A percentile compares a stretch with the other conserved stretches of the same genome.
Evolutionary conservation across 2,888 invertebrate species (phyloP).

Genomic region (Nephrotoma flavescens): DNA sequence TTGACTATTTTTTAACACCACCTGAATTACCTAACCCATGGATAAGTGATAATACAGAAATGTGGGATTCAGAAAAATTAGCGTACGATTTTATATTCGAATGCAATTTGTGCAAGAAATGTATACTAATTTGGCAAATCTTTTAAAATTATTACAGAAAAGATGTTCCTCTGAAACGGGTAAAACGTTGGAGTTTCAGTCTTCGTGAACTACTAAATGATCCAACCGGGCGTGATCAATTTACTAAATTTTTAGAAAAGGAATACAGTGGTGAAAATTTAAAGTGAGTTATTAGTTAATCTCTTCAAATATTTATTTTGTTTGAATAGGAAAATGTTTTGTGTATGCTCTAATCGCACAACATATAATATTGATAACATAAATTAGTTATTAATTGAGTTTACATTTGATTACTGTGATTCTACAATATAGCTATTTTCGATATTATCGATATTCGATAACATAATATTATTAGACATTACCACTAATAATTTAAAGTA

Average conservation of each 20-base stretch:
- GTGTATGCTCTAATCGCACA: background rate
- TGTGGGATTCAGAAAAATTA: slow-evolving; percentile 94
- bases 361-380: background rate
- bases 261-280: slow-evolving; percentile 98
- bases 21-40: slow-evolving; percentile 95
- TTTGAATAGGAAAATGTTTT: background rate
- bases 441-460: background rate
- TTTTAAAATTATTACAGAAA: slow-evolving; percentile 41
- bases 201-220: slow-evolving; percentile 89
- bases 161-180: slow-evolving; percentile 83
- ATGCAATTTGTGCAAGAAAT: background rate
- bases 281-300: slow-evolving; percentile 47
- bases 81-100: slow-evolving; percentile 38
- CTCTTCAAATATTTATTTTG: background rate
- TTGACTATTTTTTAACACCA: slow-evolving; percentile 85
- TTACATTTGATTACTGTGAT: background rate
- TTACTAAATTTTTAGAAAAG: slow-evolving; percentile 88
- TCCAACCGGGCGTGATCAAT: slow-evolving; percentile 90
- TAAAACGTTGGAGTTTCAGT: slow-evolving; percentile 95
- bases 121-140: background rate
- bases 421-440: background rate
- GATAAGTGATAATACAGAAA: slow-evolving; percentile 87
- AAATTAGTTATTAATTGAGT: background rate
- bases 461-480: background rate
- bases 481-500: background rate